These are phyloP conservation scores for Crotalus viridis DNA, from an alignment of 2,113 vertebrate species.

Conservation along the genomic window DNA sequence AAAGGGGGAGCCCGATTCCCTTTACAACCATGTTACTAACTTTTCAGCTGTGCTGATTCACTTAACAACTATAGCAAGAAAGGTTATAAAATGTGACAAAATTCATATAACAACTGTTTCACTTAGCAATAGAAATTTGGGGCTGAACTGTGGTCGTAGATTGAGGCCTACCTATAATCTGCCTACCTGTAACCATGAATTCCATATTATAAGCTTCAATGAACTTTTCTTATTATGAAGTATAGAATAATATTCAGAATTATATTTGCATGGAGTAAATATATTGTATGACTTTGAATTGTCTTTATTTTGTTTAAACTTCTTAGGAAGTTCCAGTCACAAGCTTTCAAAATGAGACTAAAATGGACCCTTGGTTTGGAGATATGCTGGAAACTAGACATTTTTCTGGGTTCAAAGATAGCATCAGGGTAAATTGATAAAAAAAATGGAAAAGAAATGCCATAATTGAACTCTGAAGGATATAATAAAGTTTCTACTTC, in stretches of 20 bases:
- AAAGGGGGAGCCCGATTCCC: background rate
- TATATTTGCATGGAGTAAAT: background rate
- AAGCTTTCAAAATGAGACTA: background rate
- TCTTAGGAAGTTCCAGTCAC: background rate
- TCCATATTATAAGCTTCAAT: background rate
- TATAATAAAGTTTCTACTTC: background rate
- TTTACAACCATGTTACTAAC: background rate
- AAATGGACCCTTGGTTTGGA: background rate
- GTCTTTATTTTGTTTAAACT: background rate
- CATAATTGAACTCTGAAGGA: background rate
- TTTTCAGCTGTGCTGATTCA: background rate
- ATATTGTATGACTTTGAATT: background rate
- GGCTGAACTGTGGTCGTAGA: background rate
- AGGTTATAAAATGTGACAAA: background rate
- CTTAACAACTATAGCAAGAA: background rate
- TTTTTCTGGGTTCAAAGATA: background rate
- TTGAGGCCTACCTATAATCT: background rate
- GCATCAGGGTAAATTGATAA: background rate
- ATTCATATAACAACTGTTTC: background rate
- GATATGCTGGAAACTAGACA: background rate
- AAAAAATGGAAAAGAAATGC: background rate
- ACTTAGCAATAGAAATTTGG: background rate
- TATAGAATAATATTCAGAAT: background rate
- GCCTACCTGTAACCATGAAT: background rate
- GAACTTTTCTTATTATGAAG: background rate